Conservation (phyloP, 2,888 invertebrate genomes). For the Melolontha melolontha region DNA sequence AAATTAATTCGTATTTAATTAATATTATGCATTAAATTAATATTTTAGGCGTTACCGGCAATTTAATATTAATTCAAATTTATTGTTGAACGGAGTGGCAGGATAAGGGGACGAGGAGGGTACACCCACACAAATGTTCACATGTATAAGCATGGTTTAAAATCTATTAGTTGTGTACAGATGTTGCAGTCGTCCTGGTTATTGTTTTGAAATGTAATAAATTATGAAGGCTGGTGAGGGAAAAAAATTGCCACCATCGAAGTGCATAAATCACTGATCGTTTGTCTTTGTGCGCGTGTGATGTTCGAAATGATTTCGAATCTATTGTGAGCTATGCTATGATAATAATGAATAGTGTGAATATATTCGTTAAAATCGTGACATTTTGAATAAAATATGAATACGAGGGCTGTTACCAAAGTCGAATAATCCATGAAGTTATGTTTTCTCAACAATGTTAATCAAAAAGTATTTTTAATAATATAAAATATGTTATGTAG, state of each 20-base stretch:
- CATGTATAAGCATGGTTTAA: constrained; percentile 29
- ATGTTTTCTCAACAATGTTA: too few relatives aligned
- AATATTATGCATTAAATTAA: constrained; percentile 43
- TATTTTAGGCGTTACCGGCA: constrained; percentile 39
- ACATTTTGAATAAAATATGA: too few relatives aligned
- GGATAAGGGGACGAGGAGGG: too few relatives aligned
- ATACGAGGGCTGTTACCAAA: too few relatives aligned
- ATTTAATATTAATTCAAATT: constrained; percentile 45
- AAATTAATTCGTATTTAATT: constrained; percentile 41
- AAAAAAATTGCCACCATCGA: constrained; percentile 19
- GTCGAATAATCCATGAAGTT: too few relatives aligned
- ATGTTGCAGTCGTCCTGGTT: constrained; percentile 38
- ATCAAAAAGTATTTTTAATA: too few relatives aligned
- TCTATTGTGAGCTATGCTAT: not conserved
- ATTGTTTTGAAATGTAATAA: constrained; percentile 43
- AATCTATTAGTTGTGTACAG: constrained; percentile 42
- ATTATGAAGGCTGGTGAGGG: constrained; percentile 36
- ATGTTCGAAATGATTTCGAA: constrained; percentile 11
- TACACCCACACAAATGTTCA: not conserved
- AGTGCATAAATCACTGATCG: constrained; percentile 33
- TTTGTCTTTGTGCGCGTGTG: not conserved
- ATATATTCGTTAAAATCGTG: not conserved
- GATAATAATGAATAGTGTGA: constrained; percentile 1
- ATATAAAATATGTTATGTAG: too few relatives aligned
- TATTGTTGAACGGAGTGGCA: constrained; percentile 6